Percentiles rank a stretch among this genome's conserved stretches.
phyloP scores from a whole-genome alignment of 2,797 vertebrate species.

The Crenuchus spilurus region DNA sequence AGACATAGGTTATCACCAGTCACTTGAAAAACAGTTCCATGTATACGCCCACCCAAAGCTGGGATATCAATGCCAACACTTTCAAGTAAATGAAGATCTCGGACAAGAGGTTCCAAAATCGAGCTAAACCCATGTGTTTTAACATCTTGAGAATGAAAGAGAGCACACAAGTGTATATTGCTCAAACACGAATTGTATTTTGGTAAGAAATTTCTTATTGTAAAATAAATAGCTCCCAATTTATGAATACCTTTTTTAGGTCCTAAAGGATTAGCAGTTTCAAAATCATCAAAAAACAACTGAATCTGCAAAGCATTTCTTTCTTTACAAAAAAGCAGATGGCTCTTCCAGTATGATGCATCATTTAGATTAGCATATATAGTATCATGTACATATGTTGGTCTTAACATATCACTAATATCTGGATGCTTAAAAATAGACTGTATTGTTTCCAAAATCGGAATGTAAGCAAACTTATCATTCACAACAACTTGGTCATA shows the following conservation, averaged over 20 bases:
- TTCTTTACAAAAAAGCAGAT: background rate
- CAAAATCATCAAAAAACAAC: slow-evolving; percentile 1
- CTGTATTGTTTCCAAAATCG: slow-evolving; percentile 51
- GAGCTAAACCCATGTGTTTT: background rate
- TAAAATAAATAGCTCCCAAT: background rate
- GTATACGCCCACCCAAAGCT: background rate
- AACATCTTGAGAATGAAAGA: background rate
- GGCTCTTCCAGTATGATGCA: background rate
- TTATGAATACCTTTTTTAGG: background rate
- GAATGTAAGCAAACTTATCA: slow-evolving; percentile 49
- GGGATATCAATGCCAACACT: background rate
- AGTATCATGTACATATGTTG: background rate
- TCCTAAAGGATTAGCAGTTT: background rate
- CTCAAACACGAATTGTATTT: background rate
- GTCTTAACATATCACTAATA: slow-evolving; percentile 35
- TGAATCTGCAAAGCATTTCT: too few species aligned
- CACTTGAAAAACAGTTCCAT: slow-evolving; percentile 15
- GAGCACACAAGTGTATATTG: slow-evolving; percentile 1
- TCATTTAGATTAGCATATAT: background rate
- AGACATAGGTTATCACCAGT: slow-evolving; percentile 29
- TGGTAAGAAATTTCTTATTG: background rate
- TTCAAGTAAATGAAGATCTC: background rate
- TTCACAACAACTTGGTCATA: slow-evolving; percentile 51
- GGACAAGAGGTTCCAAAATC: background rate
- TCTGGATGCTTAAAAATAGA: slow-evolving; percentile 40